Evolutionary conservation across 2,888 invertebrate genomes (phyloP).

Genomic region (Hirtodrosophila duncani): DNA sequence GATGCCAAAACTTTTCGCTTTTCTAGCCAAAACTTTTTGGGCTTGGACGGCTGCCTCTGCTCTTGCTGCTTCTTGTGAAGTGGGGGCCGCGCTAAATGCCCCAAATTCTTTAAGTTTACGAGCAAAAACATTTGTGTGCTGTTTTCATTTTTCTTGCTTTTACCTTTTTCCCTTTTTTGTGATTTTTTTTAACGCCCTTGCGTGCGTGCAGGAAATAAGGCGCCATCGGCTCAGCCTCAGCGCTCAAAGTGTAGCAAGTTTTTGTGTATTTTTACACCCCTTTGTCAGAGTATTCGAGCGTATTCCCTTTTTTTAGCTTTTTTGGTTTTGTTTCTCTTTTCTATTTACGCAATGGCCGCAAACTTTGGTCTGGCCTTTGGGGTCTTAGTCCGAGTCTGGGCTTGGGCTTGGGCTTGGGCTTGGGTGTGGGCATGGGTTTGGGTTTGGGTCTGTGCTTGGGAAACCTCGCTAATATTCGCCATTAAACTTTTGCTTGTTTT

Average conservation of each 20-base stretch:
- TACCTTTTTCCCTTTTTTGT: slow-evolving; percentile 1
- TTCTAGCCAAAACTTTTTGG: slow-evolving; percentile 28
- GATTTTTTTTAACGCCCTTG: slow-evolving; percentile 37
- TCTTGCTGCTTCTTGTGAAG: slow-evolving; percentile 28
- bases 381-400: slow-evolving; percentile 10
- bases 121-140: slow-evolving; percentile 68
- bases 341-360: slow-evolving; percentile 69
- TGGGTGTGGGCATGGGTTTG: not conserved
- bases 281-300: slow-evolving; percentile 25
- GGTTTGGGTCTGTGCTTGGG: slow-evolving; percentile 10
- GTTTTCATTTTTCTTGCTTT: slow-evolving; percentile 39
- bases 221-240: slow-evolving; percentile 1
- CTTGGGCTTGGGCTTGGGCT: not conserved
- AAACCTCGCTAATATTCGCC: slow-evolving; percentile 65
- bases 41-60: too few species aligned
- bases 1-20: slow-evolving; percentile 42
- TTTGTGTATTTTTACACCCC: slow-evolving; percentile 57
- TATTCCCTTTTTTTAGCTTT: slow-evolving; percentile 14
- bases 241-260: slow-evolving; percentile 41
- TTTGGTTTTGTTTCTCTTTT: slow-evolving; percentile 25
- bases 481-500: slow-evolving; percentile 76
- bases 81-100: slow-evolving; percentile 62
- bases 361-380: slow-evolving; percentile 43
- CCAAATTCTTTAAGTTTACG: slow-evolving; percentile 73
- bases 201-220: slow-evolving; percentile 65